These are phyloP conservation scores for Trisateles emortualis DNA, from an alignment of 2,888 invertebrate genomes.

Conservation along the genomic window DNA sequence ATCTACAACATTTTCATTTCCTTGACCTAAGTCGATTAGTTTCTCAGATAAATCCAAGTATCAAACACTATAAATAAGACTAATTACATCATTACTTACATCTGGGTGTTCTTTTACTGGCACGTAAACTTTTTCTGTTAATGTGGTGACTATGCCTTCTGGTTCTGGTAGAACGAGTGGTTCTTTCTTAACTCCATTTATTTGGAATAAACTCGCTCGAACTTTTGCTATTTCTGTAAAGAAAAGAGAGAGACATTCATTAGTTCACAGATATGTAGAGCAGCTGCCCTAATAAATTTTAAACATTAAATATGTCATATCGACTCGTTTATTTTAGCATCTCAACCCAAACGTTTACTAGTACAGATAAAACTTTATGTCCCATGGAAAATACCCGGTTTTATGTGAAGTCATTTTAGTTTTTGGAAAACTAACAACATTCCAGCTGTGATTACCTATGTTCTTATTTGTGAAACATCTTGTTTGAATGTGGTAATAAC, in stretches of 20 bases:
- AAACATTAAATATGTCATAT: conserved; percentile 66
- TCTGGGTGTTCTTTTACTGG: conserved; percentile 99
- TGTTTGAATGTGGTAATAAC: conserved; percentile 12
- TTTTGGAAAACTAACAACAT: conserved; percentile 43
- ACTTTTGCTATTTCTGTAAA: conserved; percentile 99
- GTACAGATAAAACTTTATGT: conserved; percentile 69
- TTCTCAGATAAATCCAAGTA: conserved; percentile 29
- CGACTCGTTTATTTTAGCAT: conserved; percentile 64
- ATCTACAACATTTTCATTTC: conserved; percentile 22
- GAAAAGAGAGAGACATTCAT: conserved; percentile 60
- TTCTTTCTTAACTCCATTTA: conserved; percentile 98
- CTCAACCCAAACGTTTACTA: conserved; percentile 64
- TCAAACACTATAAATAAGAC: conserved; percentile 14
- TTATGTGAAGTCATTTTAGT: conserved; percentile 49
- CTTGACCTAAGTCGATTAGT: conserved; percentile 23
- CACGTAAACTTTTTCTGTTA: conserved; percentile 99
- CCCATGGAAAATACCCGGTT: conserved; percentile 54
- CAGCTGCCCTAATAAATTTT: conserved; percentile 65
- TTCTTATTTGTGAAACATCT: conserved; percentile 13
- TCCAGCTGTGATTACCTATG: conserved; percentile 14
- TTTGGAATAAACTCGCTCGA: conserved; percentile 98
- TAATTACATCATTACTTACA: conserved; percentile 89
- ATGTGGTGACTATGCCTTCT: conserved; percentile 95
- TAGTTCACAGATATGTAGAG: conserved; percentile 29
- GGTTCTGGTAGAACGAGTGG: conserved; percentile 96